Percentiles rank a stretch among this genome's conserved stretches.
phyloP scores from a whole-genome alignment of 2,888 invertebrate species.

The Laspeyria flexula region DNA sequence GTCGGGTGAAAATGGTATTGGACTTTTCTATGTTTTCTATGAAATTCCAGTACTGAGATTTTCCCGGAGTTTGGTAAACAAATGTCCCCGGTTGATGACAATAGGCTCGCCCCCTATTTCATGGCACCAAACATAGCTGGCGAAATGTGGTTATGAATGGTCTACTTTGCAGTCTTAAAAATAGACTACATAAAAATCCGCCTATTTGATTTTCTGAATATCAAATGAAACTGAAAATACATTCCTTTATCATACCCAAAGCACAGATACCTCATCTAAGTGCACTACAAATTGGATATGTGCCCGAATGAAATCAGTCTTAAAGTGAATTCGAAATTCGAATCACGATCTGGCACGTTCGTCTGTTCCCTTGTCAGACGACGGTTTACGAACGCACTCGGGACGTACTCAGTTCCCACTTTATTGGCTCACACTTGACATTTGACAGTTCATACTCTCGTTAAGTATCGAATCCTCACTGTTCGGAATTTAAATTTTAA shows the following conservation, averaged over 20 bases:
- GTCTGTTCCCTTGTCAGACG: conserved; percentile 48
- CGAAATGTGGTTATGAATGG: too few species aligned
- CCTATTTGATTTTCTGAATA: too few species aligned
- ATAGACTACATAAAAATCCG: too few species aligned
- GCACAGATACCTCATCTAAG: conserved; percentile 10
- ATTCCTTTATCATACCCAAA: background rate
- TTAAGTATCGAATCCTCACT: background rate
- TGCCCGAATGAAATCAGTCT: conserved; percentile 47
- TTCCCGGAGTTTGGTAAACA: too few species aligned
- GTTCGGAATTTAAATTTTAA: background rate
- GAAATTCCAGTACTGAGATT: too few species aligned
- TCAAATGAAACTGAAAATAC: too few species aligned
- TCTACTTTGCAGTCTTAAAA: too few species aligned
- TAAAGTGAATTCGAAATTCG: conserved; percentile 54
- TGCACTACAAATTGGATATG: conserved; percentile 35
- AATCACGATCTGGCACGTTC: conserved; percentile 57
- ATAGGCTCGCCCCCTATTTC: too few species aligned
- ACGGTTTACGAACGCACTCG: conserved; percentile 40
- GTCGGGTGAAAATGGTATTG: too few species aligned
- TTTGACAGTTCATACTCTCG: conserved; percentile 34
- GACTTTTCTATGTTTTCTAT: too few species aligned
- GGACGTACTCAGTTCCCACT: conserved; percentile 27
- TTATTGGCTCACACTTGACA: conserved; percentile 62
- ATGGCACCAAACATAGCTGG: too few species aligned
- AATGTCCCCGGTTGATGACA: too few species aligned